Evolutionary conservation across 2,797 vertebrate species (phyloP).

Genomic region (Brotula barbata): DNA sequence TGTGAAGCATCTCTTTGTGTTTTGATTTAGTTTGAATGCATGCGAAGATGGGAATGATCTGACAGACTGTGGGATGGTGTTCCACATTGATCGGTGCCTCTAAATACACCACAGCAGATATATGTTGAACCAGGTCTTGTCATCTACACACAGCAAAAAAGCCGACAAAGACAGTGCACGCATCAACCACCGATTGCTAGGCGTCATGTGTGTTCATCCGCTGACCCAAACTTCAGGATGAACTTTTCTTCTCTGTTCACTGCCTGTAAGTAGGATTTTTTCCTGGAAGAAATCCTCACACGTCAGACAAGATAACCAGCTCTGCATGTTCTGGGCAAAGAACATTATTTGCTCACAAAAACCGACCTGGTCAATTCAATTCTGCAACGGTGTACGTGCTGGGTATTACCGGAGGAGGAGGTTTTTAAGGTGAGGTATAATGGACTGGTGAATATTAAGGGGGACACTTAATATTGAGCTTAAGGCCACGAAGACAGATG

Average conservation of each 20-base stretch:
- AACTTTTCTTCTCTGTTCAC: no score
- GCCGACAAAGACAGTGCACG: neutral
- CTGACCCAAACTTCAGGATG: neutral
- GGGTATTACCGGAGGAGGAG: slow-evolving; percentile 24
- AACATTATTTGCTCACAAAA: slow-evolving; percentile 11
- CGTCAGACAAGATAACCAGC: slow-evolving; percentile 8
- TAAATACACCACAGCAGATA: no score
- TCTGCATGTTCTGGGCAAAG: slow-evolving; percentile 8
- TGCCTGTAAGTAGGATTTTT: no score
- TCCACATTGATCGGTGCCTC: no score
- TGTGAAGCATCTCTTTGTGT: no score
- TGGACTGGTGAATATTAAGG: slow-evolving; percentile 31
- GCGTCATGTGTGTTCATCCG: neutral
- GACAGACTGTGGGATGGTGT: no score
- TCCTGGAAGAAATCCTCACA: neutral
- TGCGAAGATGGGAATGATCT: no score
- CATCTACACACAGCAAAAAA: neutral
- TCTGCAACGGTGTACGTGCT: slow-evolving; percentile 35
- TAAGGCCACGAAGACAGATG: slow-evolving; percentile 5
- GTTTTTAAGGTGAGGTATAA: slow-evolving; percentile 26
- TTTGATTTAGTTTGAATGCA: no score
- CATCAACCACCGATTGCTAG: neutral
- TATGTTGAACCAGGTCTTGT: no score
- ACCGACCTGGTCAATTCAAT: slow-evolving; percentile 35
- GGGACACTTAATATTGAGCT: neutral